Conservation (phyloP, 2,797 vertebrate genomes). For the Pyrrhura leucotis region DNA sequence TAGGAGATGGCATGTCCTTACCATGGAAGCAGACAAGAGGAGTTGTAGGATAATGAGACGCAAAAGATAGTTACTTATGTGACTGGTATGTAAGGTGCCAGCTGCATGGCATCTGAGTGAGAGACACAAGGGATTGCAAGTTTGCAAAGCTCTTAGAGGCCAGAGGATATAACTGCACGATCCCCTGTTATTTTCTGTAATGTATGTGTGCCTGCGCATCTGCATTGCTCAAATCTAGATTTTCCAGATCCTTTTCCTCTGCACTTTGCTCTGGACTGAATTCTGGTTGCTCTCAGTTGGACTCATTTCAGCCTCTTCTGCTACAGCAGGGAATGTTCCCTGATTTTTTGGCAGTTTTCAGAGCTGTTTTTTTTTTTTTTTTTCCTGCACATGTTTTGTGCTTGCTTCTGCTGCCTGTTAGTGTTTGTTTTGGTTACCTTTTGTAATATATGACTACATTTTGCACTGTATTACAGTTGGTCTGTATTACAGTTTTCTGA, state of each 20-base stretch:
- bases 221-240: background rate
- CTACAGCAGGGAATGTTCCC: background rate
- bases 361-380: background rate
- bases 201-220: rapidly evolving
- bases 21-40: background rate
- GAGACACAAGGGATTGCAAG: background rate
- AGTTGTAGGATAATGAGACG: background rate
- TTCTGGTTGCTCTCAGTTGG: background rate
- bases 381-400: rapidly evolving
- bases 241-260: background rate
- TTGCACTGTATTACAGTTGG: background rate
- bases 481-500: background rate
- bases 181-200: background rate
- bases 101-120: background rate
- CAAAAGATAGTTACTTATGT: background rate
- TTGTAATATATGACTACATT: background rate
- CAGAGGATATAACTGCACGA: background rate
- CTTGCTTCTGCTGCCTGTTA: background rate
- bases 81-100: background rate
- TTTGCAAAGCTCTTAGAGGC: background rate
- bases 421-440: conserved; percentile 16
- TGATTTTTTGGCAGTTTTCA: background rate
- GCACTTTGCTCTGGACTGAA: background rate
- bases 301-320: background rate
- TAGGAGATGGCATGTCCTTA: background rate